A percentile compares a stretch with the other conserved stretches of the same genome.
Evolutionary conservation across 2,113 vertebrate genomes (phyloP).

Genomic region (Otus sunia): DNA sequence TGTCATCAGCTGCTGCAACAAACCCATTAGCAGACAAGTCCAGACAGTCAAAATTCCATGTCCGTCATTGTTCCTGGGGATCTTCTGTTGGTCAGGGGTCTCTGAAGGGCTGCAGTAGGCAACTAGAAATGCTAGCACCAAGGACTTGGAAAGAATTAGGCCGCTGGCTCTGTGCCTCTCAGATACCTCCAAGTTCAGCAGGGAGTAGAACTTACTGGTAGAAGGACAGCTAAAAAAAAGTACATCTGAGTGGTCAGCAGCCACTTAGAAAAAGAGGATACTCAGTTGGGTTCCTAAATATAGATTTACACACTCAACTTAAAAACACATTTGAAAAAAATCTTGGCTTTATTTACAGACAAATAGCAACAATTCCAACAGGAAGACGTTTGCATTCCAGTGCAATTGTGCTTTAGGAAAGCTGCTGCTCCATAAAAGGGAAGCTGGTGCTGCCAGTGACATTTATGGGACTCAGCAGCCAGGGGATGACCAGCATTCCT

Average conservation of each 20-base stretch:
- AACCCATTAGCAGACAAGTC: not conserved
- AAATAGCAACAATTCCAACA: constrained; percentile 12
- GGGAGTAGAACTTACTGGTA: not conserved
- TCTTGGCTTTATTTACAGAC: not conserved
- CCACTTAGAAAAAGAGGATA: not conserved
- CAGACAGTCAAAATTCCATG: not conserved
- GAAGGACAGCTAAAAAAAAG: not conserved
- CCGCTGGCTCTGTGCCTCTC: not conserved
- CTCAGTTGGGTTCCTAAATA: not conserved
- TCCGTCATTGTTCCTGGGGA: not conserved
- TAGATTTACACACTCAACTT: not conserved
- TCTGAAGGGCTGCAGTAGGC: not conserved
- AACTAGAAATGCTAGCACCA: not conserved
- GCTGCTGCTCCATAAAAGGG: constrained; percentile 4
- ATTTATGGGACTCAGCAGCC: not conserved
- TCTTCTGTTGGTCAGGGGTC: not conserved
- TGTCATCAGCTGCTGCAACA: not conserved
- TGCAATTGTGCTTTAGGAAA: constrained; percentile 11
- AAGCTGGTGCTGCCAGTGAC: not conserved
- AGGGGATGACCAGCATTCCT: not conserved
- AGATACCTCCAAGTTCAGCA: not conserved
- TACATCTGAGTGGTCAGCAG: not conserved
- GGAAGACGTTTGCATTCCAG: not conserved
- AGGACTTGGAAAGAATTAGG: not conserved
- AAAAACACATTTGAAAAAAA: not conserved